Base-by-base conservation (phyloP, 2,797 vertebrate genomes). In the Sphenodon punctatus region DNA sequence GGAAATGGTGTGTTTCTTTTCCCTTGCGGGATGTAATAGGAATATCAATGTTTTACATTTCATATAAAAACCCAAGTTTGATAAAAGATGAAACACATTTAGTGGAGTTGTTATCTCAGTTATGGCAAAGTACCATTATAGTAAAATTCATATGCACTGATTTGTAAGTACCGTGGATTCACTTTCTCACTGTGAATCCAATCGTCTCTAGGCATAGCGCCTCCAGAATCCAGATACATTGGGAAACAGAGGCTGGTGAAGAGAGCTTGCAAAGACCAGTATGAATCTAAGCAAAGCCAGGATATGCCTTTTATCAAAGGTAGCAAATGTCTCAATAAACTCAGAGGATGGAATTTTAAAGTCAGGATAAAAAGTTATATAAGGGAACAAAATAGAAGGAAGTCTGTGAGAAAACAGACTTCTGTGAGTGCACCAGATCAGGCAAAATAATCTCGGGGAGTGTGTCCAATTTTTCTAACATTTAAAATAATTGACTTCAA, bases 1-100 rank as follows among this genome's bases (percentile, higher is more conserved):
- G 88, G 89, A 94, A 94, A 93, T 92, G 90, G 88, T 93, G 17
- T 77, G 90, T 93, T 92, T 85, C 89, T 94, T 93, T 89, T 86
- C 90, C 91, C 85, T 93, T 0, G 0, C 2, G 55, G 77, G 73
- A 91, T 88, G 92, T 91, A 91, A 88, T 88, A 88, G 79, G 73
- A 90, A 89, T 90, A 93, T 92, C 77, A 92, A 88, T 84, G 82
- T 92, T 94, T 93, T 93, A 93, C 88, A 61, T 70, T 38, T 89
- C 82, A 48, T 88, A 88, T 92, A 90, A 72, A 92, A 92, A 93
- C 77, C 77, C 51, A 68, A 55, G 87, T 94, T 93, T 90, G 88
- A 92, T 92, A 86, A 93, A 93, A 92, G 92, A 93, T 89, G 91
- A 91, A 92, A 93, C 73, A 85, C 77, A 42, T 89, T 93, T 88